Percentiles rank a stretch among this genome's conserved stretches.
Evolutionary conservation across 2,797 vertebrate species (phyloP).

Genomic region (Nasua narica): DNA sequence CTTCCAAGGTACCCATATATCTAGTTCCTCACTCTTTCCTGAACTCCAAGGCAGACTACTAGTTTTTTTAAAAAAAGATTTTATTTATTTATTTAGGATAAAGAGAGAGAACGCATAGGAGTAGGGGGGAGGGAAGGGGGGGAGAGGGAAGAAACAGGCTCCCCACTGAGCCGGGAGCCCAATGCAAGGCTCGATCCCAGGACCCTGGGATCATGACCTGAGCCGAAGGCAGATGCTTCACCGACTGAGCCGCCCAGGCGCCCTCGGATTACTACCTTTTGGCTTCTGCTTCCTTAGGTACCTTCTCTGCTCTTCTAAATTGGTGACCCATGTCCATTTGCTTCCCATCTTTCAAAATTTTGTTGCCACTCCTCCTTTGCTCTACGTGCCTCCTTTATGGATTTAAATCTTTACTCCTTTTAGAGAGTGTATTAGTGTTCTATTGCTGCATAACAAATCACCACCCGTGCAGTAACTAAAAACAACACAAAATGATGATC

Average conservation of each 20-base stretch:
- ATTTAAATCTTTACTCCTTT: neutral
- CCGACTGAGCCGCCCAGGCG: neutral
- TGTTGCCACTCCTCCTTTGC: neutral
- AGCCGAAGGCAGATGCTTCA: neutral
- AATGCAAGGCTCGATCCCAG: neutral
- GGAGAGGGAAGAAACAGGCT: neutral
- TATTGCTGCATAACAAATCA: neutral
- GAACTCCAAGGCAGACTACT: neutral
- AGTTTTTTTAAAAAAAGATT: neutral
- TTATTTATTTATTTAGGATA: no score
- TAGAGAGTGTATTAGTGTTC: neutral
- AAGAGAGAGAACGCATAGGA: neutral
- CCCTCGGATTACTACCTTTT: neutral
- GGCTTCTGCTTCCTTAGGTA: fast-evolving
- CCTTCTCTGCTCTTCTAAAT: neutral
- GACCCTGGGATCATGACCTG: neutral
- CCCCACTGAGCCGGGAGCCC: neutral
- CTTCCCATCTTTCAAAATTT: neutral
- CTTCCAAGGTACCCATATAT: neutral
- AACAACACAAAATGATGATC: neutral
- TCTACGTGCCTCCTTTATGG: neutral
- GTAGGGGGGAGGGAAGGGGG: no score
- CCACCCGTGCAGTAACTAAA: neutral
- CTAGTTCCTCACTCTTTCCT: neutral
- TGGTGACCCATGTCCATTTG: neutral